A percentile compares a stretch with the other conserved stretches of the same genome.
Evolutionary conservation across 2,888 invertebrate species (phyloP).

Genomic region (Panorpa germanica): DNA sequence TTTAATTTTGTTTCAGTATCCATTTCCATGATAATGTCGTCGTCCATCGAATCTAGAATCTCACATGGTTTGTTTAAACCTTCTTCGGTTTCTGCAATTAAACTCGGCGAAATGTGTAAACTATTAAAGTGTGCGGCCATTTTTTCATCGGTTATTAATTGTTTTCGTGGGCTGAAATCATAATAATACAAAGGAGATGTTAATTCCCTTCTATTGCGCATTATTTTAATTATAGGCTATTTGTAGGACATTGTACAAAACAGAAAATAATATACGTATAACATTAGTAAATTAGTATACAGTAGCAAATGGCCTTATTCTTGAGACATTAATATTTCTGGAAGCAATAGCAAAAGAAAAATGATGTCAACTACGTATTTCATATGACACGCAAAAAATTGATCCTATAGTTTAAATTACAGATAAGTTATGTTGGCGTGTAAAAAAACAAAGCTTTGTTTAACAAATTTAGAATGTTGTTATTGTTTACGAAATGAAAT

Average conservation of each 20-base stretch:
- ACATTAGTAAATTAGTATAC: too few relatives aligned
- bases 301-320: too few relatives aligned
- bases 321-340: too few relatives aligned
- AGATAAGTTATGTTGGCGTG: too few relatives aligned
- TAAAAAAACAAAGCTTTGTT: too few relatives aligned
- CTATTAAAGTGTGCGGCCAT: constrained; percentile 65
- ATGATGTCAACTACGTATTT: too few relatives aligned
- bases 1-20: constrained; percentile 17
- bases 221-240: background rate
- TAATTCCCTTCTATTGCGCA: background rate
- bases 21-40: constrained; percentile 15
- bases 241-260: background rate
- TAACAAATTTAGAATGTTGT: too few relatives aligned
- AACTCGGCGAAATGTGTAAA: constrained; percentile 45
- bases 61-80: constrained; percentile 1
- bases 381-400: too few relatives aligned
- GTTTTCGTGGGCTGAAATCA: constrained; percentile 38
- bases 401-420: too few relatives aligned
- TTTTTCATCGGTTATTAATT: constrained; percentile 65
- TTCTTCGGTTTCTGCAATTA: constrained; percentile 13
- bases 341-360: too few relatives aligned
- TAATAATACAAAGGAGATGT: background rate
- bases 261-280: too few relatives aligned
- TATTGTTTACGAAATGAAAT: too few relatives aligned
- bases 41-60: constrained; percentile 9